Percentiles rank a stretch among this genome's conserved stretches.
phyloP scores from a whole-genome alignment of 2,797 vertebrate species.

The Phoeniculus purpureus region DNA sequence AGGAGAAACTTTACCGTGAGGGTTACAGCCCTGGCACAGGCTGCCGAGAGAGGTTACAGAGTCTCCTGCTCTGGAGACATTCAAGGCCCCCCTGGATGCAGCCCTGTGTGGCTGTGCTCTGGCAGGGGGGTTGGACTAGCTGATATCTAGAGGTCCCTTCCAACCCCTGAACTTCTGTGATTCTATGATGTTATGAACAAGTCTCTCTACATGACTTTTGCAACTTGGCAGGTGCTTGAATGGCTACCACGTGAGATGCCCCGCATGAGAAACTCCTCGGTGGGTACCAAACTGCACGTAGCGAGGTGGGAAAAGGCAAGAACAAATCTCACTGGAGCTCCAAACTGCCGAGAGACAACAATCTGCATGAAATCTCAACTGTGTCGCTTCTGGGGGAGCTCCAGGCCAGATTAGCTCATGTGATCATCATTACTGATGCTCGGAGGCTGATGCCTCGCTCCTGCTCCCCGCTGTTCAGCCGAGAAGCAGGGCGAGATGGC shows the following conservation, averaged over 20 bases:
- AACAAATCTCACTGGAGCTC: not conserved
- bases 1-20: no score
- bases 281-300: fast-evolving
- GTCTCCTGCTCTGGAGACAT: no score
- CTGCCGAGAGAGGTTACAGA: no score
- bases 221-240: not conserved
- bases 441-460: not conserved
- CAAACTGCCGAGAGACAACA: not conserved
- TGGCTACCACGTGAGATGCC: fast-evolving
- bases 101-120: no score
- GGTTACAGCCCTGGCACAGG: no score
- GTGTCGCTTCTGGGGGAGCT: not conserved
- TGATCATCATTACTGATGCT: not conserved
- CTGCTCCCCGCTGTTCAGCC: not conserved
- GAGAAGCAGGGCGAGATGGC: not conserved
- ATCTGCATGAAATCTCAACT: not conserved
- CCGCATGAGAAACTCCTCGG: fast-evolving
- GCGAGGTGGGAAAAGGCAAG: fast-evolving
- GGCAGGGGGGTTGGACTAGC: no score
- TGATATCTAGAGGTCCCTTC: no score
- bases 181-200: no score
- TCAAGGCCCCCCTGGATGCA: no score
- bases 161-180: no score
- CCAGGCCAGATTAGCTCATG: fast-evolving
- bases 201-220: not conserved